Evolutionary conservation across 1,140 invertebrate species (phyloP), one percentile per base, ranked within the genome.

Genomic region (Drosophila bifasciata): DNA sequence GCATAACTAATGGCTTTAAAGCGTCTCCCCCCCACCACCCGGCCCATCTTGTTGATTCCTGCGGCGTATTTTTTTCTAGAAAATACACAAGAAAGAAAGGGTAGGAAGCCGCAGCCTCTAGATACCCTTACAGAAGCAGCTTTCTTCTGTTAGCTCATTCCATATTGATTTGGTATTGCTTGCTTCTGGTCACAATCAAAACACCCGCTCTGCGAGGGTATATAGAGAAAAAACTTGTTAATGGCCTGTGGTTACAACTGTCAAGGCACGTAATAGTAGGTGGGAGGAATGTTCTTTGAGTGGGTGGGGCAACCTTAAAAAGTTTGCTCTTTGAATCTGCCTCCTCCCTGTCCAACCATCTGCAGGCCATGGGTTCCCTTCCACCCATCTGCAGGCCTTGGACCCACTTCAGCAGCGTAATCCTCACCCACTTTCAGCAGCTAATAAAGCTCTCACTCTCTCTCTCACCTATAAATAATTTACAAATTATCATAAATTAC

Each of bases 41-140:
- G 11, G 0, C 13, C 28, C 43, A 40, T 68, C 62, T 79, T 79
- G 50, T 60, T 55, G 62, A 80, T 80, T 80, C 77, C 70, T 70
- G 70, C 41, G 77, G 76, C 77, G 71, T 80, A 57, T 55, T 62
- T 60, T 1, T 51, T 51, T 6, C 25, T 6, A 25, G 2, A 25
- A 17, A 16, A 21, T 32, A 53, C 28, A 39, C 15, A 21, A 32
- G 8, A 11, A 11, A 32, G 9, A 32, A 32, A 32, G 28, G 9
- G 28, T 6, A 7, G 19, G 3, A 21, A 3, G 23, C 23, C 23
- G 23, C 23, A 25, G 23, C 23, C 1, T n/a, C 23, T 25, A 6
- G 23, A 25, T 25, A 6, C 23, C 23, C 23, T 25, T 25, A 6
- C 23, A 7, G 7, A 1, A 1, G 5, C 6, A 7, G 1, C 5